phyloP scores from a whole-genome alignment of 2,888 invertebrate genomes.

The Prosapia bicincta region DNA sequence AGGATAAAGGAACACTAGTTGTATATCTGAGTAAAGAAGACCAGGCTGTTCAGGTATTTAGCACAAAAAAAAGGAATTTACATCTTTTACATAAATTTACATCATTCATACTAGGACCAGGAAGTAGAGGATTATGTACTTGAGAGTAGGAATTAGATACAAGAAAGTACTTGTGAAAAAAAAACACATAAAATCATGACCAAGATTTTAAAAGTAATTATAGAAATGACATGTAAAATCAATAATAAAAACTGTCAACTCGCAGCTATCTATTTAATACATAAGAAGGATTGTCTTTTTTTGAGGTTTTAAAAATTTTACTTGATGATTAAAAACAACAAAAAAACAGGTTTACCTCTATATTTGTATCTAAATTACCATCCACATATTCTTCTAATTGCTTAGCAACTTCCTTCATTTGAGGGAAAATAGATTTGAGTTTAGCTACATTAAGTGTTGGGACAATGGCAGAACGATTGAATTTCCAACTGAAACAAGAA shows the following conservation, averaged over 20 bases:
- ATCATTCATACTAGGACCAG: no score
- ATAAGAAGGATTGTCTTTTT: background rate
- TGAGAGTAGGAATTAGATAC: no score
- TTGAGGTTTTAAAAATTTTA: background rate
- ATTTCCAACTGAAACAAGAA: background rate
- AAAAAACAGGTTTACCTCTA: slow-evolving; percentile 20
- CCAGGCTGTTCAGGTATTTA: background rate
- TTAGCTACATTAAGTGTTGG: background rate
- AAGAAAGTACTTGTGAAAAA: no score
- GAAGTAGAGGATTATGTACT: no score
- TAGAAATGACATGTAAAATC: no score
- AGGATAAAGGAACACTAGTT: no score
- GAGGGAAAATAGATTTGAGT: slow-evolving; percentile 17
- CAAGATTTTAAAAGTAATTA: no score
- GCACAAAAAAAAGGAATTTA: background rate
- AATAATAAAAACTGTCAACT: no score
- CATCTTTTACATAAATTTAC: no score
- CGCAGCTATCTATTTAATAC: background rate
- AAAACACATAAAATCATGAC: no score
- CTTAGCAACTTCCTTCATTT: slow-evolving; percentile 12
- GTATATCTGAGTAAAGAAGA: background rate
- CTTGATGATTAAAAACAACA: no score
- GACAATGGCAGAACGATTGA: background rate
- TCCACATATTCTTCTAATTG: background rate
- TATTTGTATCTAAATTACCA: background rate